Evolutionary conservation across 1,140 invertebrate species (phyloP).

Genomic region (Drosophila eugracilis): DNA sequence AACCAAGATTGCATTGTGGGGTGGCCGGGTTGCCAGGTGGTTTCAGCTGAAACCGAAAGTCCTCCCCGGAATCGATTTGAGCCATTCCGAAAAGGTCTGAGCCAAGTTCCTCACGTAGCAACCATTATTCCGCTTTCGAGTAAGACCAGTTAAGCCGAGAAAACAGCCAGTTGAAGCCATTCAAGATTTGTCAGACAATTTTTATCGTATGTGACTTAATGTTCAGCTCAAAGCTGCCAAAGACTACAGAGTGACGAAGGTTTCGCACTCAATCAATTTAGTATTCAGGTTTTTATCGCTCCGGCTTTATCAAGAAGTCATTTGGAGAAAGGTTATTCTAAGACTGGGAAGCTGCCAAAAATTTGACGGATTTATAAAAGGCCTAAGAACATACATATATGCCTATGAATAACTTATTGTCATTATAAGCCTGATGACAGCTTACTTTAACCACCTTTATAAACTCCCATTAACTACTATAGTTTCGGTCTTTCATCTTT

Average conservation of each 20-base stretch:
- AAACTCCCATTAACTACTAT: too few species aligned
- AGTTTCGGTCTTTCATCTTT: too few species aligned
- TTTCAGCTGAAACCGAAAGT: conserved; percentile 45
- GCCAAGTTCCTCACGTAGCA: conserved; percentile 23
- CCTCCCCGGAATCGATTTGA: conserved; percentile 30
- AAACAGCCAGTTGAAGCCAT: conserved; percentile 15
- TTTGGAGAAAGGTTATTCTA: not conserved
- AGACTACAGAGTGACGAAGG: conserved; percentile 13
- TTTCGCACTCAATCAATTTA: conserved; percentile 10
- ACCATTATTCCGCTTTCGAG: conserved; percentile 22
- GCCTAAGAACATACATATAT: too few species aligned
- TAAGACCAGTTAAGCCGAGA: conserved; percentile 20
- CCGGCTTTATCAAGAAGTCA: not conserved
- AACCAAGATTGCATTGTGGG: conserved; percentile 60
- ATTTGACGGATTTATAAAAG: too few species aligned
- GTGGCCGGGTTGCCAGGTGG: not conserved
- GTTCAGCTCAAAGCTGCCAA: conserved; percentile 5
- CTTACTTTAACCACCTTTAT: too few species aligned
- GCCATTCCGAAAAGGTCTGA: conserved; percentile 30
- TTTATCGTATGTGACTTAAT: conserved; percentile 2
- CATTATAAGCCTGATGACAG: too few species aligned
- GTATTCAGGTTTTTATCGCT: not conserved
- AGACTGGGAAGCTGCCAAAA: not conserved
- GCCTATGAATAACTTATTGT: too few species aligned
- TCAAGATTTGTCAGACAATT: conserved; percentile 1